Percentiles rank a stretch among this genome's conserved stretches.
Conservation (phyloP, 1,140 invertebrate genomes). For the Vanessa atalanta region DNA sequence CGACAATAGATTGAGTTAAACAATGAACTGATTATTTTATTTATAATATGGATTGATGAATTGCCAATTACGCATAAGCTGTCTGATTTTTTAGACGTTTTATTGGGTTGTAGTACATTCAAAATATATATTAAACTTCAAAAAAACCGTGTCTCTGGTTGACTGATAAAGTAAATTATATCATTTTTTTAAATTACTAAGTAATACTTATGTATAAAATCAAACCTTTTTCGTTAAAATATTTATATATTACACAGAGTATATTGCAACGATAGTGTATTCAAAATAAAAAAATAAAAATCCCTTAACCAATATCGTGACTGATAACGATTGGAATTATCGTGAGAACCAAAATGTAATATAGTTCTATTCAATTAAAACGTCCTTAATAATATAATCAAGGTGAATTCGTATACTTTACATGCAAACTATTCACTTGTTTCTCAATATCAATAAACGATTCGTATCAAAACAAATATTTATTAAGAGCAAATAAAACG, state of each 20-base stretch:
- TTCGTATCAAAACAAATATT: constrained; percentile 24
- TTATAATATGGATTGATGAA: background rate
- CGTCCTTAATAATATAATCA: constrained; percentile 28
- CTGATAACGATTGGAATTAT: constrained; percentile 40
- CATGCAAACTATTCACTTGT: constrained; percentile 25
- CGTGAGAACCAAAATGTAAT: constrained; percentile 34
- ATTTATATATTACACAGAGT: background rate
- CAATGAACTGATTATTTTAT: constrained; percentile 31
- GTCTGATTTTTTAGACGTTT: background rate
- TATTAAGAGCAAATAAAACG: constrained; percentile 10
- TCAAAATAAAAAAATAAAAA: background rate
- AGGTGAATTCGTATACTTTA: constrained; percentile 17
- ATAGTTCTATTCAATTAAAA: constrained; percentile 16
- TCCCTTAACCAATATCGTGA: constrained; percentile 33
- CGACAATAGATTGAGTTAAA: constrained; percentile 25
- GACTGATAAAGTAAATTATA: too few relatives aligned
- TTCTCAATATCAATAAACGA: constrained; percentile 28
- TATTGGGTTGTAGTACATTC: too few relatives aligned
- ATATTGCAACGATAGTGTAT: background rate
- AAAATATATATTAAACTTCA: too few relatives aligned
- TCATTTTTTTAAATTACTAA: too few relatives aligned
- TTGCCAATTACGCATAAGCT: background rate
- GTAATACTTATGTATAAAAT: too few relatives aligned
- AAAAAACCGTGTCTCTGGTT: too few relatives aligned
- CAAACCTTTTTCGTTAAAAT: too few relatives aligned